Evolutionary conservation across 2,797 vertebrate genomes (phyloP), one percentile per base, ranked within the genome.

Genomic region (Picus viridis): DNA sequence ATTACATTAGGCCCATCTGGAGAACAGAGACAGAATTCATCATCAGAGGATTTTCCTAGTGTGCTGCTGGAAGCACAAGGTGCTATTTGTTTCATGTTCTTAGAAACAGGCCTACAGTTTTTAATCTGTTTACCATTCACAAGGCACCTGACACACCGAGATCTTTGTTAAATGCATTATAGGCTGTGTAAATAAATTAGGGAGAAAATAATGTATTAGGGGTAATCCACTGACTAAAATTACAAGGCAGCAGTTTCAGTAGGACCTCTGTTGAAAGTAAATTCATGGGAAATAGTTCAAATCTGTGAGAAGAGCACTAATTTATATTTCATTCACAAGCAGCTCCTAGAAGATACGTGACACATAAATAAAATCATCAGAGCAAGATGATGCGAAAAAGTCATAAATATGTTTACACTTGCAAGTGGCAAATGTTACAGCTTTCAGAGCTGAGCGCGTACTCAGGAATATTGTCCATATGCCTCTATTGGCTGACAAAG

Each of bases 381-480:
- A 73, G 68, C 68, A 83, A 83, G 85, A 91, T 93, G 84, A 87
- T 95, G 77, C 72, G 94, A 93, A 94, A 94, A 96, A 94, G 94
- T 96, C 67, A 85, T 73, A 96, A 96, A 92, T 96, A 77, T 93
- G 73, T 95, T 97, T 97, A 93, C 80, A 64, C 59, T 86, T 91
- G 61, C 22, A 22, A 95, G 90, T 95, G 91, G 94, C 93, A 96
- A 97, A 97, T 95, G 88, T 90, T 95, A 82, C 86, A 97, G 86
- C 82, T 96, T 94, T 90, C 92, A 92, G 80, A 96, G 86, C 51
- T 93, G 84, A 92, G 54, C 91, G 73, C 82, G 64, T 88, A 94
- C 91, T 91, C 86, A 90, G 83, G 72, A 95, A 90, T 96, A 96
- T 90, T 95, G 86, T 96, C 96, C 96, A 97, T 97, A 97, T 97